A percentile compares a stretch with the other conserved stretches of the same genome.
Conservation (phyloP, 2,113 vertebrate species). For the Girardinichthys multiradiatus region DNA sequence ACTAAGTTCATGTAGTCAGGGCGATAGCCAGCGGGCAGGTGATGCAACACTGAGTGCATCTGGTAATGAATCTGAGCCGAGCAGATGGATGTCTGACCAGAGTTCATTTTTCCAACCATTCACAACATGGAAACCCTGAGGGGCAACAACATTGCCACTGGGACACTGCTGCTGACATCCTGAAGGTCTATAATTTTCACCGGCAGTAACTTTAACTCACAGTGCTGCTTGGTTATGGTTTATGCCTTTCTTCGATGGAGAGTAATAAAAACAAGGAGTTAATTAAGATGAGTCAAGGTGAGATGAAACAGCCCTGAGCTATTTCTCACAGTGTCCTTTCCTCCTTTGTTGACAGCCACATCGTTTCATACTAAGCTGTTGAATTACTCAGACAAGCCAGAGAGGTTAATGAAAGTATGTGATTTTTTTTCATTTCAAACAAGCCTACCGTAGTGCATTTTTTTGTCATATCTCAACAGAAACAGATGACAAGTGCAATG, state of each 20-base stretch:
- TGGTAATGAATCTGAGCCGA: slow-evolving; percentile 55
- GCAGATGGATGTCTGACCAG: slow-evolving; percentile 59
- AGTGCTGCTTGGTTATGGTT: not conserved
- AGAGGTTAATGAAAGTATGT: slow-evolving; percentile 72
- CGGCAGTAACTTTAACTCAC: slow-evolving; percentile 16
- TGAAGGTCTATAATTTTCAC: slow-evolving; percentile 34
- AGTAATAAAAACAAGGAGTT: slow-evolving; percentile 30
- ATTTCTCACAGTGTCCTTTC: slow-evolving; percentile 33
- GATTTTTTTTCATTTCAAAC: slow-evolving; percentile 65
- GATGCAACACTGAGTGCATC: slow-evolving; percentile 59
- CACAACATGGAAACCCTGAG: slow-evolving; percentile 23
- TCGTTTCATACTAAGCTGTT: slow-evolving; percentile 10
- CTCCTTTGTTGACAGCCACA: slow-evolving; percentile 27
- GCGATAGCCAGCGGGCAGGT: slow-evolving; percentile 63
- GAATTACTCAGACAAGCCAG: slow-evolving; percentile 62
- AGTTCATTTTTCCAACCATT: slow-evolving; percentile 48
- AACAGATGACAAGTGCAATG: slow-evolving; percentile 67
- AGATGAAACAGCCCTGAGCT: slow-evolving; percentile 36
- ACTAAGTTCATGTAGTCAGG: slow-evolving; percentile 50
- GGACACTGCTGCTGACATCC: slow-evolving; percentile 23
- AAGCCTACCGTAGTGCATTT: slow-evolving; percentile 53
- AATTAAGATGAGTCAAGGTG: slow-evolving; percentile 9
- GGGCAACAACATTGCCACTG: slow-evolving; percentile 23
- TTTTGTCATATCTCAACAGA: slow-evolving; percentile 62
- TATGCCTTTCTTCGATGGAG: not conserved